Evolutionary conservation across 2,113 vertebrate species (phyloP).

Genomic region (Tylochromis polylepis): DNA sequence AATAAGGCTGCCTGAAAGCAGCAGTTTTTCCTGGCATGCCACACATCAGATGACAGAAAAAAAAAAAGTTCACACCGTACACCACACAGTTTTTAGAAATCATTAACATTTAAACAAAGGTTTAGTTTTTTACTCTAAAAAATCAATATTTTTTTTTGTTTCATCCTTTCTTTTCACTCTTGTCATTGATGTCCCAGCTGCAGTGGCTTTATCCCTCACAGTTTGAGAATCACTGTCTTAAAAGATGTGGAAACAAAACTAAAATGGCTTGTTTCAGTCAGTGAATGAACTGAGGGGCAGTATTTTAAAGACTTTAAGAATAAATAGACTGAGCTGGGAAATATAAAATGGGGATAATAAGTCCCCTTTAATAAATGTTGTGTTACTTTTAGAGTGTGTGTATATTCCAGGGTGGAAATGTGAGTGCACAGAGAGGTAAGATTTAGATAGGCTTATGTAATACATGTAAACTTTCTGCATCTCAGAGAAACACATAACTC

Average conservation of each 20-base stretch:
- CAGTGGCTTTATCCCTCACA: neutral
- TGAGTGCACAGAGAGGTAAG: neutral
- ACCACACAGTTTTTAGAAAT: neutral
- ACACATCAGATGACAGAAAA: neutral
- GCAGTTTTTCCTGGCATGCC: neutral
- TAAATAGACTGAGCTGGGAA: neutral
- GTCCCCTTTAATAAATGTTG: neutral
- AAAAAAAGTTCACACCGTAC: neutral
- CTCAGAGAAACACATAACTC: neutral
- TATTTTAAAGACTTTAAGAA: neutral
- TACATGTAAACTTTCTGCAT: neutral
- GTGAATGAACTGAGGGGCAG: neutral
- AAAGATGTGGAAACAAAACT: neutral
- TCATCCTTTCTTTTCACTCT: neutral
- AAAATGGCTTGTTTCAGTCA: neutral
- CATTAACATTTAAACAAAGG: rapidly evolving
- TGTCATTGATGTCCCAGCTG: neutral
- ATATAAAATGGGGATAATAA: neutral
- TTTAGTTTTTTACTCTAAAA: neutral
- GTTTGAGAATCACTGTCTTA: neutral
- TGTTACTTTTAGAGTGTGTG: neutral
- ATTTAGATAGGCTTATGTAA: neutral
- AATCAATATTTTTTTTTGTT: neutral
- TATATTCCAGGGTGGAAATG: neutral
- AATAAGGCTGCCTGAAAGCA: neutral